A percentile compares a stretch with the other conserved stretches of the same genome.
Conservation (phyloP, 2,888 invertebrate genomes). For the Cheilosia soror region DNA sequence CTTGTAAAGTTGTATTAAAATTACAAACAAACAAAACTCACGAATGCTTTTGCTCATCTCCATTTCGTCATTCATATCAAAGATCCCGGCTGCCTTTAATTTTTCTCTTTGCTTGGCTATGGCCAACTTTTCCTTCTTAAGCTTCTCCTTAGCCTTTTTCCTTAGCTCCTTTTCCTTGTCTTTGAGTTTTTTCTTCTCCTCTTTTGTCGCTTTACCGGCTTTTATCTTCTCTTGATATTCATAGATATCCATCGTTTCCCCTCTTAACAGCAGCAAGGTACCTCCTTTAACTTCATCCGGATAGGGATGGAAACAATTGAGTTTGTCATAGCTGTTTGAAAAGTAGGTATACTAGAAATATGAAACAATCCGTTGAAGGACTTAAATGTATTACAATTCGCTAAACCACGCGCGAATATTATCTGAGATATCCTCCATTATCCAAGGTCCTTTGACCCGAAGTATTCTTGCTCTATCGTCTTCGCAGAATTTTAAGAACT, state of each 20-base stretch:
- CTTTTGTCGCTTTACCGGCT: constrained; percentile 79
- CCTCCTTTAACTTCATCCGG: constrained; percentile 84
- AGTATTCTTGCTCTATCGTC: constrained; percentile 84
- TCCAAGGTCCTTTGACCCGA: constrained; percentile 84
- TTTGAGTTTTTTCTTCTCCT: constrained; percentile 80
- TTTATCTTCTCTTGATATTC: constrained; percentile 81
- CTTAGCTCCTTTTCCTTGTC: constrained; percentile 76
- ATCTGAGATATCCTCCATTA: constrained; percentile 90
- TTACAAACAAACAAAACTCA: constrained; percentile 58
- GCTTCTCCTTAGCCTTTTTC: constrained; percentile 77
- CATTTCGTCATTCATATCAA: constrained; percentile 78
- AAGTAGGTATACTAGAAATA: background rate
- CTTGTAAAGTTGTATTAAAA: background rate
- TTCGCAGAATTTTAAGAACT: constrained; percentile 82
- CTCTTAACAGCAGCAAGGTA: constrained; percentile 84
- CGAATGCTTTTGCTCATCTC: constrained; percentile 78
- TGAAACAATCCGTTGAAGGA: background rate
- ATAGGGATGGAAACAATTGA: constrained; percentile 83
- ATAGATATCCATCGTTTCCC: constrained; percentile 82
- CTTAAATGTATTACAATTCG: constrained; percentile 85
- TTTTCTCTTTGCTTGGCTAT: constrained; percentile 79
- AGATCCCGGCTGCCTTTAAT: constrained; percentile 78
- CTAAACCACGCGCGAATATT: constrained; percentile 90
- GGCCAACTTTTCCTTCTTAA: constrained; percentile 77
- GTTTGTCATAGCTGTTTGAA: constrained; percentile 78